Evolutionary conservation across 2,113 vertebrate species (phyloP).

Genomic region (Hyperopisus bebe): DNA sequence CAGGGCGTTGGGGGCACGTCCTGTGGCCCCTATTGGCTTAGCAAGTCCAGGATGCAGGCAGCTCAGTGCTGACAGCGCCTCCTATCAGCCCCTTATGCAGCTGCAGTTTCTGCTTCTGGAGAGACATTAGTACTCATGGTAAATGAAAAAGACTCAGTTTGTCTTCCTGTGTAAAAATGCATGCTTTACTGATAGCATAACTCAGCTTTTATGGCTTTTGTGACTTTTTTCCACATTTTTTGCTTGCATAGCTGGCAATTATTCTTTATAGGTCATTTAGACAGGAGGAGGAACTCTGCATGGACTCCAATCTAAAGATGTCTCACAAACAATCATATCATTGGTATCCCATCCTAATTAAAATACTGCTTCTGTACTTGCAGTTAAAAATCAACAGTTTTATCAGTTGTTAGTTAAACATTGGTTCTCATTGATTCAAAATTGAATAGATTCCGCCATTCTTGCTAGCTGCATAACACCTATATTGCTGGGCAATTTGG

Average conservation of each 20-base stretch:
- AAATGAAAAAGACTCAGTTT: constrained; percentile 17
- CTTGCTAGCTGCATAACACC: background rate
- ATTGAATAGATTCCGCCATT: background rate
- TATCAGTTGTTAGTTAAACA: background rate
- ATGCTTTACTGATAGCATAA: background rate
- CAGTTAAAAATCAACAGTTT: background rate
- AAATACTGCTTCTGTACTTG: background rate
- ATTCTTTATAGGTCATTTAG: background rate
- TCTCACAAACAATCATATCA: background rate
- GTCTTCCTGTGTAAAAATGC: background rate
- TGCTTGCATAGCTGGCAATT: background rate
- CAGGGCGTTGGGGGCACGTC: constrained; percentile 27
- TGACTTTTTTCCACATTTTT: background rate
- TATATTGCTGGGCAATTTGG: background rate
- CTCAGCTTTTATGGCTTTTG: background rate
- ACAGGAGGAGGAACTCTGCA: background rate
- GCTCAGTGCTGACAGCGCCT: constrained; percentile 28
- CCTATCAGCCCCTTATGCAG: constrained; percentile 13
- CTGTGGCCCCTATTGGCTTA: constrained; percentile 16
- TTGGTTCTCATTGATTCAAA: constrained; percentile 10
- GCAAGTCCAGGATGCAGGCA: constrained; percentile 33
- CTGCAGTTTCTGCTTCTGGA: background rate
- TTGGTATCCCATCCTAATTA: constrained; percentile 1
- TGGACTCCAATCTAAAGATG: background rate
- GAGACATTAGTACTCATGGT: constrained; percentile 9